phyloP scores from a whole-genome alignment of 2,888 invertebrate genomes.

The Elmis aenea region DNA sequence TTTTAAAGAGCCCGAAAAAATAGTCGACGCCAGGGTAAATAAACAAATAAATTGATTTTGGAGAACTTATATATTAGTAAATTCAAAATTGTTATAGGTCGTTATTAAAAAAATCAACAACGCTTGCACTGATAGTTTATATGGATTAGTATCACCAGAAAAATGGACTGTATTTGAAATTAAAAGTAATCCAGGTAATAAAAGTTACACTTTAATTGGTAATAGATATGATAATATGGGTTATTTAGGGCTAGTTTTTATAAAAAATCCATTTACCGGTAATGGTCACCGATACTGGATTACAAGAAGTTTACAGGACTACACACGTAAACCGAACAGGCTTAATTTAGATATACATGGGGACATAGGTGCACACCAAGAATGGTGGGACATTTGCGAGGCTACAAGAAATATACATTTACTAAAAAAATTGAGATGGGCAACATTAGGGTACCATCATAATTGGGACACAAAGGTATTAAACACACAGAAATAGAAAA shows the following conservation, averaged over 20 bases:
- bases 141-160: constrained; percentile 47
- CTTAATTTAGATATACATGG: constrained; percentile 60
- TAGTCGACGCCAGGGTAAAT: no score
- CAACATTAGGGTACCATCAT: constrained; percentile 95
- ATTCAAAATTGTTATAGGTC: no score
- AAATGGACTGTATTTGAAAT: constrained; percentile 64
- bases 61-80: no score
- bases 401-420: constrained; percentile 34
- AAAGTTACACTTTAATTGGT: constrained; percentile 1
- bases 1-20: constrained; percentile 38
- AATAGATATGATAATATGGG: constrained; percentile 5
- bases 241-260: constrained; percentile 65
- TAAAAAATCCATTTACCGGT: constrained; percentile 77
- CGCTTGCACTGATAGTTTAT: constrained; percentile 25
- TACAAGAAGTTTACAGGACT: constrained; percentile 68
- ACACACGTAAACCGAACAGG: constrained; percentile 68
- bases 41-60: no score
- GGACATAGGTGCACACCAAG: constrained; percentile 41
- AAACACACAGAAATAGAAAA: constrained; percentile 8
- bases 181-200: constrained; percentile 54
- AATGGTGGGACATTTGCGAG: constrained; percentile 64
- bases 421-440: constrained; percentile 75
- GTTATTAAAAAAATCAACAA: no score
- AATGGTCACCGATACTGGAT: constrained; percentile 82
- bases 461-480: constrained; percentile 91